phyloP scores from a whole-genome alignment of 2,888 invertebrate genomes.

The Sminthurinus aureus region DNA sequence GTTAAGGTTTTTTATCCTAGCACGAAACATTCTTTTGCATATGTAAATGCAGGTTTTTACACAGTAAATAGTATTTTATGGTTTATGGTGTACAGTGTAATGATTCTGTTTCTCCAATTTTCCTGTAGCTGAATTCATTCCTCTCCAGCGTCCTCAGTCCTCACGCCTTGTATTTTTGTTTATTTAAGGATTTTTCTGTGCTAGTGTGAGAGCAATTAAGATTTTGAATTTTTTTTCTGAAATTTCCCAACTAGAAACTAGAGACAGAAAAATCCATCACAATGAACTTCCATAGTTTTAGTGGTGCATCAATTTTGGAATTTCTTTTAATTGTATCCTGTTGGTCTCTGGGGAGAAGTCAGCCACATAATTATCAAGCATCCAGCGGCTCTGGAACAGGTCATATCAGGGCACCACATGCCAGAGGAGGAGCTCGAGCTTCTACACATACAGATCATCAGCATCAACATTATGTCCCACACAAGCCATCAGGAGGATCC shows the following conservation, averaged over 20 bases:
- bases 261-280: slow-evolving; percentile 3
- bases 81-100: too few relatives aligned
- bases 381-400: slow-evolving; percentile 1
- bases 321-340: background rate
- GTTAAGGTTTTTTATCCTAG: too few relatives aligned
- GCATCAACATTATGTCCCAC: slow-evolving; percentile 59
- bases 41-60: too few relatives aligned
- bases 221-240: too few relatives aligned
- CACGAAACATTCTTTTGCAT: too few relatives aligned
- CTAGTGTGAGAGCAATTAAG: too few relatives aligned
- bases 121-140: too few relatives aligned
- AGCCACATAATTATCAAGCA: slow-evolving; percentile 15
- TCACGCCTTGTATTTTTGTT: too few relatives aligned
- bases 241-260: background rate
- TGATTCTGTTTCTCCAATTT: too few relatives aligned
- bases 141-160: too few relatives aligned
- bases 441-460: slow-evolving; percentile 18
- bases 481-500: slow-evolving; percentile 60
- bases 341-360: slow-evolving; percentile 8
- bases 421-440: slow-evolving; percentile 44
- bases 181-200: too few relatives aligned
- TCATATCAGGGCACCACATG: slow-evolving; percentile 54
- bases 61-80: too few relatives aligned
- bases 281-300: background rate
- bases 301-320: background rate